Base-by-base conservation (phyloP, 2,113 vertebrate species). In the Xiphophorus hellerii region DNA sequence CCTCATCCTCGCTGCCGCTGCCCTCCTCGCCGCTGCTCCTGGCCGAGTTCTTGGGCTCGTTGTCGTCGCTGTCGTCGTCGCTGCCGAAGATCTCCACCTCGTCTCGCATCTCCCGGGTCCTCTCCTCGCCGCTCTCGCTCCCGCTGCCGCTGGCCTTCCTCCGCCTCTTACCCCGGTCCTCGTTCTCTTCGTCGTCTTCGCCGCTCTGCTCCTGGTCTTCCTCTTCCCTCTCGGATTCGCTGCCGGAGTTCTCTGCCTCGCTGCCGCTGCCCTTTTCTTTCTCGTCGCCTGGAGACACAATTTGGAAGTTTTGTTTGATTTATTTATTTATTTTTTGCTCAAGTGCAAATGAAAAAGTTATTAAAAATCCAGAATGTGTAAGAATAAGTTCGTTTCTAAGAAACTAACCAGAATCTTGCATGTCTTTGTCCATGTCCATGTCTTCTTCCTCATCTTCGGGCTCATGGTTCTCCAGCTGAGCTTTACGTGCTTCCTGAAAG, bases 1-100 rank as follows among this genome's bases (percentile, higher is more conserved):
- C 93, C 28, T 94, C 92, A 0, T 94, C 93, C 6, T 94, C 93
- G 22, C 90, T 92, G 0, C 88, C 91, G 1, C 91, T 93, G 66
- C 90, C 92, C 65, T 93, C 92, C 9, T 92, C 94, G 5, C 75
- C 93, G 3, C 92, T 95, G 91, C 92, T 93, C 54, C 90, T 70
- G 62, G 84, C 86, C 0, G 92, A 88, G 72, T 87, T 89, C 81
- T 93, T 93, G 27, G 84, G 87, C 66, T 94, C 95, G 1, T 96
- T 95, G 9, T 95, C 95, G 0, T 95, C 95, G 9, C 96, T 96
- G 84, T 95, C 94, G 0, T 96, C 95, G 2, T 97, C 97, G 0
- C 97, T 97, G 31, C 97, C 97, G 0, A 98, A 97, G 94, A 98
- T 98, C 88, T 97, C 96, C 51, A 96, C 97, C 78, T 97, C 95